Evolutionary conservation across 2,888 invertebrate species (phyloP).

Genomic region (Lucinisca nassula): DNA sequence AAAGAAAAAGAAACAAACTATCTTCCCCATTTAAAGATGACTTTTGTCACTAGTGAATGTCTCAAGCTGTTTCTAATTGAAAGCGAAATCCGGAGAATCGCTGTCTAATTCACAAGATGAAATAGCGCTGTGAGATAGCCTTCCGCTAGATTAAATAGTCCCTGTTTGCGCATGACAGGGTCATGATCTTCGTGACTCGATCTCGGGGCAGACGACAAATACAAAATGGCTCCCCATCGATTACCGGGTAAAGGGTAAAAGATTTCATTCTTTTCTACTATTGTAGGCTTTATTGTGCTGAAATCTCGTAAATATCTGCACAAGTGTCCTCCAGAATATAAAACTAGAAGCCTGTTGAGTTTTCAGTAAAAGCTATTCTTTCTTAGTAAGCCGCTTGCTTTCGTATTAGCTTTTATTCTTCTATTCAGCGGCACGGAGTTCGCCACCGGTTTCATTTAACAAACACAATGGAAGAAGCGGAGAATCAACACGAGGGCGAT

Average conservation of each 20-base stretch:
- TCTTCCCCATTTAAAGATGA: background rate
- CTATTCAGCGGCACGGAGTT: background rate
- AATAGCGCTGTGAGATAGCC: conserved; percentile 9
- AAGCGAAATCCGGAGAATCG: conserved; percentile 1
- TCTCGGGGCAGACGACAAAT: conserved; percentile 42
- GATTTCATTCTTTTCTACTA: background rate
- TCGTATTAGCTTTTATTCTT: conserved; percentile 10
- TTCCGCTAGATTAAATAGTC: conserved; percentile 11
- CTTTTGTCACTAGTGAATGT: background rate
- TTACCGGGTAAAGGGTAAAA: conserved; percentile 35
- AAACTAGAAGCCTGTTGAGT: conserved; percentile 1
- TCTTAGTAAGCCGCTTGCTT: background rate
- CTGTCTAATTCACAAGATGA: background rate
- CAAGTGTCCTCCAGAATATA: conserved; percentile 1
- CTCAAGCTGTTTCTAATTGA: background rate
- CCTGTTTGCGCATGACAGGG: conserved; percentile 22
- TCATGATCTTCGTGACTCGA: background rate
- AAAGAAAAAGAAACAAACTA: conserved; percentile 4
- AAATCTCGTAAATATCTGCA: conserved; percentile 5
- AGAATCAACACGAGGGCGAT: conserved; percentile 9
- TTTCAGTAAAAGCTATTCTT: conserved; percentile 2
- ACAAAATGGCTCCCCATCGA: conserved; percentile 54
- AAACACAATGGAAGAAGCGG: conserved; percentile 47
- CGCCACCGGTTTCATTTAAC: conserved; percentile 63
- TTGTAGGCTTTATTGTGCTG: background rate